Base-by-base conservation (phyloP, 1,140 invertebrate species). In the Subanguina moxae region DNA sequence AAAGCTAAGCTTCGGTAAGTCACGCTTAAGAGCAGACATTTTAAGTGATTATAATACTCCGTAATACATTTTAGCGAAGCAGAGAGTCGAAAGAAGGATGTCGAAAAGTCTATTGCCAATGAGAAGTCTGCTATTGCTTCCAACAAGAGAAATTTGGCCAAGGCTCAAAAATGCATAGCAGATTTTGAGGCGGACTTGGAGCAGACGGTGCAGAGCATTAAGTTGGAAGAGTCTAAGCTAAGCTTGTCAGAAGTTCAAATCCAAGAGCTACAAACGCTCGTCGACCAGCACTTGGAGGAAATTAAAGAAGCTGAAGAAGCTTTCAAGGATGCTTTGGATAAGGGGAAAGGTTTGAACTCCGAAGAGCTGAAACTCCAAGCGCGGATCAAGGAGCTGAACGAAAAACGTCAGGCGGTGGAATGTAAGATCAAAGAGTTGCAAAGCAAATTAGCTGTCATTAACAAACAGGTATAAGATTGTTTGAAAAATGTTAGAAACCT, bases 51-150 rank as follows among this genome's bases (percentile, higher is more conserved):
- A 38, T 11, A 38, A 11, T 38, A 38, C 3, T 38, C 3, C 32
- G 3, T 5, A 38, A 38, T 38, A 38, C 3, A 5, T 38, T 38
- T 38, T 11, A 38, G 88, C 8, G 88, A 88, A 11, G 74, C 89
- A 0, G 85, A 82, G 0, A 89, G 88, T 70, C 87, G 88, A 57
- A 88, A 91, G 1, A 88, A 90, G 23, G 90, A 90, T 78, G 84
- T 89, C 0, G 87, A 67, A 52, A 84, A 84, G 0, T 88, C 90
- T 78, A 88, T 92, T 3, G 89, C 88, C 0, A 89, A 89, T 70
- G 80, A 91, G 1, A 88, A 88, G 63, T 90, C 93, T 1, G 90
- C 88, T 1, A 88, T 92, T n/a, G 92, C 90, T 78, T 90, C 90
- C 13, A 87, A 90, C 0, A 86, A 90, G 77, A 57, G 82, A 62